Evolutionary conservation across 2,888 invertebrate genomes (phyloP).

Genomic region (Perithous albicinctus): DNA sequence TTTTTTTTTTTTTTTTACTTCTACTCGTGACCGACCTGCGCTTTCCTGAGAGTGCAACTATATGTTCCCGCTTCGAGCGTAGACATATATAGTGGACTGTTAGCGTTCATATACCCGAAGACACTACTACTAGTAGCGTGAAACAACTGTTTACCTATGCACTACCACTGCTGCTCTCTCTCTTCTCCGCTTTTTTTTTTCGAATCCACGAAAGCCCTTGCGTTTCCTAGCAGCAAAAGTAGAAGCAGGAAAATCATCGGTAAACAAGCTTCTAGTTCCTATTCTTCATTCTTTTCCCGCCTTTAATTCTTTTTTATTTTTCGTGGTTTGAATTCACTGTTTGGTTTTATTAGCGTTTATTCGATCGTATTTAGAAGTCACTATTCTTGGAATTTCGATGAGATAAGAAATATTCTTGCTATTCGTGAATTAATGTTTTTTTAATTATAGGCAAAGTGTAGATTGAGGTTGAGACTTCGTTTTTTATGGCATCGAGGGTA

Average conservation of each 20-base stretch:
- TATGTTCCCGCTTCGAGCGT: slow-evolving; percentile 61
- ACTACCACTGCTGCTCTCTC: no score
- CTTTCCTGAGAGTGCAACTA: slow-evolving; percentile 66
- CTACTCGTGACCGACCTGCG: slow-evolving; percentile 68
- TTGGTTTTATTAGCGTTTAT: no score
- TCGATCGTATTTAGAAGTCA: no score
- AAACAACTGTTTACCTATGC: not conserved
- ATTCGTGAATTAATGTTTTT: not conserved
- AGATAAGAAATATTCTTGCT: no score
- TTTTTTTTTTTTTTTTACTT: no score
- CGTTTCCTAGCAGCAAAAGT: no score
- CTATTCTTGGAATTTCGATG: no score
- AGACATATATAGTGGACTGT: slow-evolving; percentile 39
- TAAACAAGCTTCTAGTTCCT: not conserved
- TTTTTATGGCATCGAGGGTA: not conserved
- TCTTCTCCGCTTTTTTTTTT: slow-evolving; percentile 40
- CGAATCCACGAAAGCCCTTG: slow-evolving; percentile 43
- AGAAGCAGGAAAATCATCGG: no score
- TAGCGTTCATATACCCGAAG: not conserved
- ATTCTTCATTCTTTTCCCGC: slow-evolving; percentile 36
- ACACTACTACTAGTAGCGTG: not conserved
- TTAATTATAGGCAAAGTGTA: not conserved
- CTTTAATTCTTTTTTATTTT: no score
- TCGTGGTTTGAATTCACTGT: no score
- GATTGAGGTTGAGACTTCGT: no score